These are phyloP conservation scores for Otus sunia DNA, from an alignment of 2,113 vertebrate genomes.

Conservation along the genomic window DNA sequence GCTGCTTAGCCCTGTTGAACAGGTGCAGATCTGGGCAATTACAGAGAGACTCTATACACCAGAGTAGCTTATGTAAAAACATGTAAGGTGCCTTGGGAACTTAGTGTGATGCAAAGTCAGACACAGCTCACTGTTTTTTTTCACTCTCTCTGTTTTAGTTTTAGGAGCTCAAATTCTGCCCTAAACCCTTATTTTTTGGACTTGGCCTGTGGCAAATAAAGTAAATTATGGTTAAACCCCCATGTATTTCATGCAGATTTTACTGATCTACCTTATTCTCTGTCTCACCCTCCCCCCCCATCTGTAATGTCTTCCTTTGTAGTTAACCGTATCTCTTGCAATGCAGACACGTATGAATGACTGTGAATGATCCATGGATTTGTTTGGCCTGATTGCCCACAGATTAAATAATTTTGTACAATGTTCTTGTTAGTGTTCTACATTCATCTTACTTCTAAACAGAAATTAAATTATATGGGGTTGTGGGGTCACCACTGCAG, in stretches of 20 bases:
- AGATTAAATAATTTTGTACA: conserved; percentile 31
- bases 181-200: not conserved
- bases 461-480: not conserved
- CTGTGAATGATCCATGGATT: conserved; percentile 20
- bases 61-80: not conserved
- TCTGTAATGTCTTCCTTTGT: not conserved
- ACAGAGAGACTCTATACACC: not conserved
- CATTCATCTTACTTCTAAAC: not conserved
- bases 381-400: not conserved
- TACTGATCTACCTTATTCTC: not conserved
- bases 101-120: not conserved
- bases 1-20: not conserved
- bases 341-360: not conserved
- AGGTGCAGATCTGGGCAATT: not conserved
- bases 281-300: not conserved
- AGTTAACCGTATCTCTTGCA: not conserved
- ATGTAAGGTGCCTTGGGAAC: not conserved
- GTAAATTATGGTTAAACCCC: not conserved
- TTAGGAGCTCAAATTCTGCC: not conserved
- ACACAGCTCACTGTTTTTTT: not conserved
- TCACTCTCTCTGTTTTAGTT: not conserved
- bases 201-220: not conserved
- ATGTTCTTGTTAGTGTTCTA: not conserved
- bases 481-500: not conserved
- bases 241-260: not conserved